Conservation (phyloP, 2,888 invertebrate genomes). For the Caenorhabditis afra region DNA sequence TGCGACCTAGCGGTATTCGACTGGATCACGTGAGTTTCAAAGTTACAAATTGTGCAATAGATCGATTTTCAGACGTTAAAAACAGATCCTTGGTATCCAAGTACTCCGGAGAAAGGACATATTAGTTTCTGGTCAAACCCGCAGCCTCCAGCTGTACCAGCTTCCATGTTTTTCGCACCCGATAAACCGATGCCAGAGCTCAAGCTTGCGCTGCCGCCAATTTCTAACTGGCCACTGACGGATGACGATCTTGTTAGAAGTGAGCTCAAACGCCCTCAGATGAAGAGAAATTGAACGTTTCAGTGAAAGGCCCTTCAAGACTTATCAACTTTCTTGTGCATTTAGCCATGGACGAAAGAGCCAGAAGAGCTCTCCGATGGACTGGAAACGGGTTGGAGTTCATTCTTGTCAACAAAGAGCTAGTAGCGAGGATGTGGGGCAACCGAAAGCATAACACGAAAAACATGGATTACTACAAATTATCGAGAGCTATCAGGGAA, state of each 20-base stretch:
- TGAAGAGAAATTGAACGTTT: not conserved
- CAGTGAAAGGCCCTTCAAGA: constrained; percentile 57
- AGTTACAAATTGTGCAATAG: too few relatives aligned
- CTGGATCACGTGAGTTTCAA: too few relatives aligned
- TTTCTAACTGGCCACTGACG: constrained; percentile 16
- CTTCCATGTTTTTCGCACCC: too few relatives aligned
- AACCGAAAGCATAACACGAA: constrained; percentile 58
- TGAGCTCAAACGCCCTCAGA: not conserved
- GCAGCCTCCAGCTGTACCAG: too few relatives aligned
- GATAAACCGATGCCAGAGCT: too few relatives aligned
- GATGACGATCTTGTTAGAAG: constrained; percentile 39
- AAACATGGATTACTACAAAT: constrained; percentile 56
- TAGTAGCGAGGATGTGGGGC: constrained; percentile 58
- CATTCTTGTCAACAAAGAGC: constrained; percentile 39
- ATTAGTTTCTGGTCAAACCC: too few relatives aligned
- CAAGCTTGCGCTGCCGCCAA: not conserved
- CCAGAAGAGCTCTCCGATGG: constrained; percentile 43
- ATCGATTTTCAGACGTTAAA: too few relatives aligned
- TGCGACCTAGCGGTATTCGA: too few relatives aligned
- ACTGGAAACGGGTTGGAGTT: constrained; percentile 57
- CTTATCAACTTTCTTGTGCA: constrained; percentile 48
- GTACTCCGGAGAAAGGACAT: too few relatives aligned
- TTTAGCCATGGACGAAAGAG: constrained; percentile 52
- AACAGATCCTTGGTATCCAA: too few relatives aligned
- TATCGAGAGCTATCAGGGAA: constrained; percentile 56